phyloP scores from a whole-genome alignment of 2,888 invertebrate species.

The Scrobipalpa costella region DNA sequence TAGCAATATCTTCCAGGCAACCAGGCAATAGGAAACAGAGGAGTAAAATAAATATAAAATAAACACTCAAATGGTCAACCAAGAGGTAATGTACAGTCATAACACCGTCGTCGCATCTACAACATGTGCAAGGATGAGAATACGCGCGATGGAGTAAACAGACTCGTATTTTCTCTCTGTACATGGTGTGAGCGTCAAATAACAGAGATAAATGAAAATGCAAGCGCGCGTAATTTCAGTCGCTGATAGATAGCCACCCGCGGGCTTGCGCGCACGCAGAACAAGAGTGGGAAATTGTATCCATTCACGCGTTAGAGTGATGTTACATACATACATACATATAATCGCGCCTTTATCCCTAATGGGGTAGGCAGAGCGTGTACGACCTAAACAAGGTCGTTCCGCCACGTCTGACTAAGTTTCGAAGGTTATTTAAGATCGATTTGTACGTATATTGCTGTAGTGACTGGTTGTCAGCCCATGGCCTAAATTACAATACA shows the following conservation, averaged over 20 bases:
- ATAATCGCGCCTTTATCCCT: no score
- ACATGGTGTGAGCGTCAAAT: conserved; percentile 37
- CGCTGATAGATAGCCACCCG: conserved; percentile 42
- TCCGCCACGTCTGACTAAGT: no score
- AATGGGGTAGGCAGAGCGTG: no score
- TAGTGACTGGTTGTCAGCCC: no score
- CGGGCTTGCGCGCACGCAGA: conserved; percentile 25
- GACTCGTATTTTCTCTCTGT: conserved; percentile 21
- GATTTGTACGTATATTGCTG: no score
- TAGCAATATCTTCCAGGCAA: no score
- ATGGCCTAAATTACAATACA: no score
- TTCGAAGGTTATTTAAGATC: no score
- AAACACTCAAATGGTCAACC: background rate
- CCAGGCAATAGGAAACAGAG: no score
- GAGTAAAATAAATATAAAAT: no score
- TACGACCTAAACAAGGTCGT: no score
- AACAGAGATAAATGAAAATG: conserved; percentile 53
- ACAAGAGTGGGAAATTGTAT: conserved; percentile 8
- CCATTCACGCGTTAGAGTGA: conserved; percentile 1
- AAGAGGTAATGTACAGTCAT: background rate
- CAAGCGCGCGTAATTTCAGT: conserved; percentile 51
- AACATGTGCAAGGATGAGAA: background rate
- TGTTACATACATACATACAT: no score
- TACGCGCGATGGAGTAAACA: conserved; percentile 20
- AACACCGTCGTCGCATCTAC: background rate